Evolutionary conservation across 2,113 vertebrate genomes (phyloP).

Genomic region (Dascyllus trimaculatus): DNA sequence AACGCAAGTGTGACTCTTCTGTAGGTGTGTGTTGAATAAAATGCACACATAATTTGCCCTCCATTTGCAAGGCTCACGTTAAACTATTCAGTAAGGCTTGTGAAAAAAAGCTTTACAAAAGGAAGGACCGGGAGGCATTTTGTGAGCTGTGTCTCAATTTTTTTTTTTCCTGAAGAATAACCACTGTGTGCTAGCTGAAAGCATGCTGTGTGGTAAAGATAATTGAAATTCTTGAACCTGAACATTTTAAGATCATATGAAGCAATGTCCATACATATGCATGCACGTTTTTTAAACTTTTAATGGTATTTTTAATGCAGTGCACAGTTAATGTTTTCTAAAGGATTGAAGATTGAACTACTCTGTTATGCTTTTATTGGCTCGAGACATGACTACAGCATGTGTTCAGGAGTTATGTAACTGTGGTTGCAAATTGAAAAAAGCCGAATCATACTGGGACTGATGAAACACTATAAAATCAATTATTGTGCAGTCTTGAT

Average conservation of each 20-base stretch:
- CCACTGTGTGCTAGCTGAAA: background rate
- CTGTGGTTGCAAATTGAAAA: background rate
- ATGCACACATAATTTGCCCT: constrained; percentile 31
- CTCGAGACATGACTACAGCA: too few relatives aligned
- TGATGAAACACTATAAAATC: background rate
- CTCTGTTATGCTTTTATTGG: background rate
- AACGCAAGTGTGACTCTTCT: constrained; percentile 45
- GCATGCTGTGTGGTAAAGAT: background rate
- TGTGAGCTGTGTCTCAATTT: constrained; percentile 1
- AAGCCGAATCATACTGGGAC: background rate
- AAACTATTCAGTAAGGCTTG: constrained; percentile 26
- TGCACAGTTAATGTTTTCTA: too few relatives aligned
- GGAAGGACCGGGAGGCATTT: background rate
- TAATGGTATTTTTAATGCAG: too few relatives aligned
- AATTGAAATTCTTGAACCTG: constrained; percentile 5
- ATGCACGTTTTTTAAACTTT: too few relatives aligned
- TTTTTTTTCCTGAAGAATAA: constrained; percentile 7
- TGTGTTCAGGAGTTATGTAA: background rate
- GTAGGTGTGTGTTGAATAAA: constrained; percentile 53
- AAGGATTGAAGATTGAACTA: background rate
- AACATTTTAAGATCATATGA: constrained; percentile 17
- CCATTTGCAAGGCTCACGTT: constrained; percentile 32
- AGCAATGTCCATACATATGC: constrained; percentile 1
- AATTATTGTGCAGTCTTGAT: background rate
- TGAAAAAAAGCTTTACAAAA: constrained; percentile 27